Conservation (phyloP, 2,797 vertebrate genomes). For the Perodicticus potto region DNA sequence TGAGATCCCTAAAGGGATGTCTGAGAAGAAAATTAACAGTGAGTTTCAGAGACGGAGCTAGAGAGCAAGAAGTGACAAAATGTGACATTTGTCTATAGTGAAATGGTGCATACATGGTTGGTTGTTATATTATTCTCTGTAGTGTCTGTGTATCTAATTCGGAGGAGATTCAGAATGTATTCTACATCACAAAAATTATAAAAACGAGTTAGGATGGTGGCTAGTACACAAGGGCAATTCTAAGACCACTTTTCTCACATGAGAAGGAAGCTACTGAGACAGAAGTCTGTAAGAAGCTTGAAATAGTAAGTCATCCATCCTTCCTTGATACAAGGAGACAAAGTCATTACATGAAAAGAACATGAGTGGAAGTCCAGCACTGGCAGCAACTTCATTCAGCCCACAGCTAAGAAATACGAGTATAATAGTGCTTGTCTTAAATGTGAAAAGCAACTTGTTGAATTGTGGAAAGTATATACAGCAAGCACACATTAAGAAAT, state of each 20-base stretch:
- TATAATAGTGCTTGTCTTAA: neutral
- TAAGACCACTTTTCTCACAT: neutral
- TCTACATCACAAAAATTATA: conserved; percentile 26
- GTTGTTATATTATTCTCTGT: neutral
- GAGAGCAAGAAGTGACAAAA: neutral
- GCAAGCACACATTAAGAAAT: neutral
- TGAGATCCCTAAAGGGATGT: too few relatives aligned
- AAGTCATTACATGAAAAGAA: neutral
- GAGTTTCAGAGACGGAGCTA: neutral
- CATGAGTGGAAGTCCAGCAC: neutral
- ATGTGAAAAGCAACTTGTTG: neutral
- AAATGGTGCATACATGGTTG: neutral
- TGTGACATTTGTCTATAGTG: neutral
- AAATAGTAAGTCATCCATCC: neutral
- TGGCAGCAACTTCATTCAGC: neutral
- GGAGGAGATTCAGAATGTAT: neutral
- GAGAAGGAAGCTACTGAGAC: neutral
- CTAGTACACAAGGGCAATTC: neutral
- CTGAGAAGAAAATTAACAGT: too few relatives aligned
- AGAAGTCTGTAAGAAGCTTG: neutral
- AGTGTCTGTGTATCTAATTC: neutral
- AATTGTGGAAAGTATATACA: neutral
- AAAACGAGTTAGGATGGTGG: neutral
- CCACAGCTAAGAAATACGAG: neutral
- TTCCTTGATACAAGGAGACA: neutral